Evolutionary conservation across 2,888 invertebrate genomes (phyloP), one percentile per base, ranked within the genome.

Genomic region (Trachelus troglodyta): DNA sequence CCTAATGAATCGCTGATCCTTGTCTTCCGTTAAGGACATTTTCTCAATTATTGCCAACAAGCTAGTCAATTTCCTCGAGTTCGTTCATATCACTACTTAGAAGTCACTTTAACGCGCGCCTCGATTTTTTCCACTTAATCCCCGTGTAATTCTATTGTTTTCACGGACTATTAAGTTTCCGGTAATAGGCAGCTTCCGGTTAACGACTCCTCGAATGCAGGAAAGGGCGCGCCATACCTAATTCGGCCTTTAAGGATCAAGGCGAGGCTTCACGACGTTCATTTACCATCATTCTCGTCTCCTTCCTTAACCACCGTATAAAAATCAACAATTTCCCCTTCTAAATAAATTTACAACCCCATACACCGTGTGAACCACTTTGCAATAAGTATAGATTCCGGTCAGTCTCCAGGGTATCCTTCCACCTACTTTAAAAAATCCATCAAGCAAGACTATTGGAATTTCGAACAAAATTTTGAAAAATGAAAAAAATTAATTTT

Each of bases 91-190:
- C 35, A 33, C 34, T 30, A 69, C 73, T n/a, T 23, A n/a, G 75
- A 68, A 34, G 73, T 23, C 40, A 56, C 34, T 69, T 76, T 34
- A 31, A 33, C 71, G 30, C n/a, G 34, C 76, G 69, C 74, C 76
- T 76, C 79, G 69, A 77, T 90, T 89, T 90, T 88, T 89, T 56
- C 56, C 56, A 89, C 89, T 89, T 87, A 89, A 90, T 89, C 87
- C 87, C 87, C 85, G 85, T 85, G 90, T 91, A 91, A 91, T 91
- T 91, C 91, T 90, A 91, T 91, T 91, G 91, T 91, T 89, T 91
- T 91, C 90, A 91, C 90, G 91, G 91, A 89, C 91, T 91, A 91
- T 91, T 91, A 91, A 91, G 90, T 90, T 89, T 84, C 88, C 86
- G 87, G 88, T 90, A 91, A 91, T 91, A 87, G 86, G 80, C 73